Evolutionary conservation across 2,797 vertebrate genomes (phyloP).

Genomic region (Lepilemur ruficaudatus): DNA sequence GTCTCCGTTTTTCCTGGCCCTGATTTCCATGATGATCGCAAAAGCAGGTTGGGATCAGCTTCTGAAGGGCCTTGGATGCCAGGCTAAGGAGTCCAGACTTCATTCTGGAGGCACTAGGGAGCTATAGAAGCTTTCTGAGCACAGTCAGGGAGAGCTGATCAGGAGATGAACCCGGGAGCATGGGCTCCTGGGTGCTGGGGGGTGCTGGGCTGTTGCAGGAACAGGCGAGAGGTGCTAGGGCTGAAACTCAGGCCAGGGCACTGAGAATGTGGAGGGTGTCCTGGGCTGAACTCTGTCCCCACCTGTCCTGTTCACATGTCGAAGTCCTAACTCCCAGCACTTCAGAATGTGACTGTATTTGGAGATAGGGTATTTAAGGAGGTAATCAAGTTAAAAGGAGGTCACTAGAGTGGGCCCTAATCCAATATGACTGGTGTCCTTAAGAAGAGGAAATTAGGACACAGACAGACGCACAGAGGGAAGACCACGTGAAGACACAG

Average conservation of each 20-base stretch:
- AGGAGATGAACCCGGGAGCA: neutral
- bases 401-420: neutral
- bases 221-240: neutral
- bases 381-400: constrained; percentile 33
- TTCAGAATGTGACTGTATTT: neutral
- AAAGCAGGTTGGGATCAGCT: neutral
- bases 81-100: neutral
- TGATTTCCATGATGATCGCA: neutral
- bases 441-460: constrained; percentile 29
- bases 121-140: neutral
- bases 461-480: neutral
- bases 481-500: neutral
- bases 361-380: constrained; percentile 22
- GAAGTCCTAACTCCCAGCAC: neutral
- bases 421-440: neutral
- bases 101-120: neutral
- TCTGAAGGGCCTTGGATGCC: neutral
- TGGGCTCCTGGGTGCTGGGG: neutral
- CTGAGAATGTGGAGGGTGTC: neutral
- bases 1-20: neutral
- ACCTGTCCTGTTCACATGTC: neutral
- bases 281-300: neutral
- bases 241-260: neutral
- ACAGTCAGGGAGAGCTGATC: neutral
- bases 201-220: neutral